phyloP scores from a whole-genome alignment of 2,113 vertebrate species.

The Pangasianodon hypophthalmus region DNA sequence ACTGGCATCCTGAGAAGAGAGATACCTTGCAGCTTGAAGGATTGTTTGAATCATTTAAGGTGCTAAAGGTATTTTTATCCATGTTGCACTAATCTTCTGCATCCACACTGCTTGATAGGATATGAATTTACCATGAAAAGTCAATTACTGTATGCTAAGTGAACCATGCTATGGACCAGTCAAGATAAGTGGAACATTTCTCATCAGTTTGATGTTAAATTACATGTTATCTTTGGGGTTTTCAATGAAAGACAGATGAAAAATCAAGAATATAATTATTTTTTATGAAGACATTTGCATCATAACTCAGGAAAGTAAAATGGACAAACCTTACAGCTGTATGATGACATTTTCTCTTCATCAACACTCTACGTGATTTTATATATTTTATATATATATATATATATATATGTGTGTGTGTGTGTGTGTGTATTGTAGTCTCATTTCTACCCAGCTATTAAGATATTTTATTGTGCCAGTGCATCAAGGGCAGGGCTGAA shows the following conservation, averaged over 20 bases:
- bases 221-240: background rate
- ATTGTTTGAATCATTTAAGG: constrained; percentile 16
- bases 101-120: constrained; percentile 13
- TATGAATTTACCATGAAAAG: constrained; percentile 36
- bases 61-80: constrained; percentile 17
- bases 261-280: constrained; percentile 6
- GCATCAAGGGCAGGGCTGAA: constrained; percentile 35
- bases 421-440: too few species aligned
- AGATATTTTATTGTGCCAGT: background rate
- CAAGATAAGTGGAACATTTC: constrained; percentile 35
- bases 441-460: background rate
- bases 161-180: constrained; percentile 9
- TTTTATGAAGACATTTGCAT: background rate
- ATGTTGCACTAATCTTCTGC: constrained; percentile 31
- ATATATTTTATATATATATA: too few species aligned
- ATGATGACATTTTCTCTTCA: background rate
- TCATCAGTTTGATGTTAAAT: constrained; percentile 31
- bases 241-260: constrained; percentile 23
- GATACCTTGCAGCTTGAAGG: background rate
- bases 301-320: constrained; percentile 8
- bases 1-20: background rate
- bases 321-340: constrained; percentile 40
- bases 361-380: background rate
- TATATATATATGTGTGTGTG: too few species aligned
- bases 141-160: constrained; percentile 36